Percentiles rank a stretch among this genome's conserved stretches.
Evolutionary conservation across 2,797 vertebrate species (phyloP).

Genomic region (Graptemys geographica): DNA sequence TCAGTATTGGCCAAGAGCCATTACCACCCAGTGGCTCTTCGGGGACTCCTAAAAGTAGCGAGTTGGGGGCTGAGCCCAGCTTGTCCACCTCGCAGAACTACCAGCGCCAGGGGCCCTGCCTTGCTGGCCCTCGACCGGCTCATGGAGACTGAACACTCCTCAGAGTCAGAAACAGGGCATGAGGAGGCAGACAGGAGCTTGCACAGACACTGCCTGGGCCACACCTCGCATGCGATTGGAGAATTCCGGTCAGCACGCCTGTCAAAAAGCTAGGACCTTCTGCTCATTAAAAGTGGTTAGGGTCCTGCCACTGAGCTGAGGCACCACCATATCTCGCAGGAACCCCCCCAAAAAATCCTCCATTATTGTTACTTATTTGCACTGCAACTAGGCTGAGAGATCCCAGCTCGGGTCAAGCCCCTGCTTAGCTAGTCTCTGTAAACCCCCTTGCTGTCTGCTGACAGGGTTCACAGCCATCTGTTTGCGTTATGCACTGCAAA

Average conservation of each 20-base stretch:
- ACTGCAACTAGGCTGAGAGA: neutral
- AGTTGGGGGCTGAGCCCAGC: neutral
- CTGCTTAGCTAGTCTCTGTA: neutral
- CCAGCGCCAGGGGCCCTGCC: neutral
- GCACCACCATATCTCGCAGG: neutral
- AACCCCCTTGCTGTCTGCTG: neutral
- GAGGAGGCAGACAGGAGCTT: neutral
- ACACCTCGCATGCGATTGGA: neutral
- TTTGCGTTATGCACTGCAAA: neutral
- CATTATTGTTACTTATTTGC: neutral
- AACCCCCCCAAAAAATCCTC: neutral
- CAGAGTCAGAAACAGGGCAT: neutral
- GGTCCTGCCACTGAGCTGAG: neutral
- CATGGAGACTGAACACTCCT: neutral
- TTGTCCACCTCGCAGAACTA: neutral
- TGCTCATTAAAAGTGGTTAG: neutral
- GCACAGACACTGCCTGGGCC: neutral
- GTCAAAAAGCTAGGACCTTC: neutral
- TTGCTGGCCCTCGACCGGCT: neutral
- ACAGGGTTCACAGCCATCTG: neutral
- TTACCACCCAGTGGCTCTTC: neutral
- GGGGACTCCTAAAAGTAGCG: neutral
- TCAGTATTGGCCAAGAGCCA: too few species aligned
- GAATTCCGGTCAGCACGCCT: neutral
- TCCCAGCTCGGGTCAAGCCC: neutral